Evolutionary conservation across 2,888 invertebrate genomes (phyloP).

Genomic region (Spialia ferax): DNA sequence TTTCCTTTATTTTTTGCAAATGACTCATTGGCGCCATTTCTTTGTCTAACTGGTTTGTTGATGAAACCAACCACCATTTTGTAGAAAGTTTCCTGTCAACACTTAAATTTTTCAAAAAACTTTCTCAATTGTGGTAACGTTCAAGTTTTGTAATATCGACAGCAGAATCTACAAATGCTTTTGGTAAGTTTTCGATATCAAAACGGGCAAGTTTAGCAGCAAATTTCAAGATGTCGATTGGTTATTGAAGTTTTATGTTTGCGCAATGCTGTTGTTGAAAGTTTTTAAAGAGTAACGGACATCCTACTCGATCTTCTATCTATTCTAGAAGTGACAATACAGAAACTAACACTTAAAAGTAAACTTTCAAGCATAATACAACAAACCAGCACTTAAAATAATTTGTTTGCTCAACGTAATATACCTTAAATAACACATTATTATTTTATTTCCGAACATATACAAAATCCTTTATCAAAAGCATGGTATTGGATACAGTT

Average conservation of each 20-base stretch:
- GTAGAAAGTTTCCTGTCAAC: conserved; percentile 10
- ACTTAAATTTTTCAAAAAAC: neutral
- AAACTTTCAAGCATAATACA: neutral
- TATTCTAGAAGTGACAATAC: too few species aligned
- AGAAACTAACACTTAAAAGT: neutral
- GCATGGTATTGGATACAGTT: neutral
- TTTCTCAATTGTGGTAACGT: conserved; percentile 8
- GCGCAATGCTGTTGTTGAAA: neutral
- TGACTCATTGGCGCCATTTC: conserved; percentile 30
- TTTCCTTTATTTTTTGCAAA: conserved; percentile 26
- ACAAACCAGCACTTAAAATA: neutral
- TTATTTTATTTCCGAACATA: neutral
- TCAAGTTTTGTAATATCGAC: neutral
- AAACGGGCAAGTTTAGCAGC: conserved; percentile 8
- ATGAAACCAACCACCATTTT: conserved; percentile 22
- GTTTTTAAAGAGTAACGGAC: neutral
- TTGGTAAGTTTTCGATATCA: conserved; percentile 7
- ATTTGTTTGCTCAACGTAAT: too few species aligned
- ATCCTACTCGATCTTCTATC: neutral
- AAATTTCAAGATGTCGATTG: conserved; percentile 14
- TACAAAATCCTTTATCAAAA: neutral
- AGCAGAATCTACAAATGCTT: conserved; percentile 7
- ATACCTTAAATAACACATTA: too few species aligned
- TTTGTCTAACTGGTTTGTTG: conserved; percentile 30
- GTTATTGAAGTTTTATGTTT: conserved; percentile 12